Evolutionary conservation across 2,113 vertebrate genomes (phyloP), one percentile per base, ranked within the genome.

Genomic region (Chloebia gouldiae): DNA sequence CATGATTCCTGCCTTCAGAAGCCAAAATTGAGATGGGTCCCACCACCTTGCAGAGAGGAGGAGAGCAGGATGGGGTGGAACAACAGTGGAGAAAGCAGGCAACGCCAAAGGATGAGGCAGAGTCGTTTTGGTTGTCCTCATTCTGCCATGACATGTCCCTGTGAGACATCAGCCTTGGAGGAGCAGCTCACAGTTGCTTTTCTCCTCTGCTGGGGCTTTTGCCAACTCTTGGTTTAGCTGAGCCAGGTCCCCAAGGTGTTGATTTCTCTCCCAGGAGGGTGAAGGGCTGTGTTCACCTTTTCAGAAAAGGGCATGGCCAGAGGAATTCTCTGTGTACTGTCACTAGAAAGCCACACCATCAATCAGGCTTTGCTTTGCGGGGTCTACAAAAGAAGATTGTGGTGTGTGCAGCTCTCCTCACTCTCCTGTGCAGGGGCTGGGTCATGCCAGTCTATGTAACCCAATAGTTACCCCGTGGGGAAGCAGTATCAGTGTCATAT

Each of bases 381-480:
- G 77, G 45, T 72, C 88, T 86, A 70, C 77, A 76, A 54, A 94
- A 93, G 85, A 88, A 31, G 49, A 77, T 2, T 22, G 33, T 63
- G 53, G 53, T 76, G 92, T 20, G 30, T 57, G 9, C 30, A 63
- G 83, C 82, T 76, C 76, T 70, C 39, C 49, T 44, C 40, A 10
- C 35, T 78, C 64, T 83, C 56, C 71, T 56, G 3, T 0, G 0
- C 57, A 75, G 88, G 79, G 37, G 7, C 0, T 95, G 85, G 90
- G 85, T 96, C 64, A 75, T 68, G 82, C 82, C 90, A 93, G 86
- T 94, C 70, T 35, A 3, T 76, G 93, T 91, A 96, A 97, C 64
- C 27, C 7, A 89, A 94, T 94, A 85, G 77, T 93, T 84, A 73
- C 69, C 72, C 63, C 13, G 31, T 65, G 70, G 91, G 77, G 95